These are phyloP conservation scores for Furnarius figulus DNA, from an alignment of 2,113 vertebrate species.

Conservation along the genomic window DNA sequence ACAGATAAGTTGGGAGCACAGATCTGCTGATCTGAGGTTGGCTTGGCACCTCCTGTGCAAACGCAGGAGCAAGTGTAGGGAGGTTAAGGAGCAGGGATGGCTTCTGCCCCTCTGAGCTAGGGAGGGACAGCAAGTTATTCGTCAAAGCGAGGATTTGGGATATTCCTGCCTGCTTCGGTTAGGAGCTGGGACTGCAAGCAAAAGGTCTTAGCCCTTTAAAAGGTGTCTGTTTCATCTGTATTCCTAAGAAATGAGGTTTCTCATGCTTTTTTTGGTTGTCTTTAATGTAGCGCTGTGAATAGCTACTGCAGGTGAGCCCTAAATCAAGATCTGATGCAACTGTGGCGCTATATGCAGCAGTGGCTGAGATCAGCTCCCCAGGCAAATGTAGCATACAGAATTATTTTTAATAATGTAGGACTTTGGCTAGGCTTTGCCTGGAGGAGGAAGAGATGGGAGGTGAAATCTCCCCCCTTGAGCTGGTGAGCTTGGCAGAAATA, in stretches of 20 bases:
- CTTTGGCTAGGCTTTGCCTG: background rate
- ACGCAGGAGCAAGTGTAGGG: background rate
- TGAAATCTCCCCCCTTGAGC: background rate
- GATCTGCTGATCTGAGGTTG: background rate
- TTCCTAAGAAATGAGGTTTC: background rate
- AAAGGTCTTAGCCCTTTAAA: background rate
- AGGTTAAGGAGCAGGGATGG: background rate
- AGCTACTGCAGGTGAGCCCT: background rate
- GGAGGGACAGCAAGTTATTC: background rate
- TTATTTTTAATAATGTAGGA: background rate
- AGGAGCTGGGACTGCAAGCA: background rate
- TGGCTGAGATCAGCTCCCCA: background rate
- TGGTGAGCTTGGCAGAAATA: background rate
- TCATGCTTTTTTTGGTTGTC: background rate
- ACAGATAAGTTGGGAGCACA: background rate
- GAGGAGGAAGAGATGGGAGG: background rate
- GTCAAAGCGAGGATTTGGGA: background rate
- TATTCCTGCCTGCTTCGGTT: background rate
- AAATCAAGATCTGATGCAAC: background rate
- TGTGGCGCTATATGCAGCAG: rapidly evolving
- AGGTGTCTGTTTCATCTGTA: background rate
- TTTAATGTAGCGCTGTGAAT: background rate
- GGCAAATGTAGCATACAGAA: background rate
- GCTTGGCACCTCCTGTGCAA: background rate
- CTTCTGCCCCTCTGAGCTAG: background rate